Evolutionary conservation across 1,140 invertebrate genomes (phyloP).

Genomic region (Idris sp.): DNA sequence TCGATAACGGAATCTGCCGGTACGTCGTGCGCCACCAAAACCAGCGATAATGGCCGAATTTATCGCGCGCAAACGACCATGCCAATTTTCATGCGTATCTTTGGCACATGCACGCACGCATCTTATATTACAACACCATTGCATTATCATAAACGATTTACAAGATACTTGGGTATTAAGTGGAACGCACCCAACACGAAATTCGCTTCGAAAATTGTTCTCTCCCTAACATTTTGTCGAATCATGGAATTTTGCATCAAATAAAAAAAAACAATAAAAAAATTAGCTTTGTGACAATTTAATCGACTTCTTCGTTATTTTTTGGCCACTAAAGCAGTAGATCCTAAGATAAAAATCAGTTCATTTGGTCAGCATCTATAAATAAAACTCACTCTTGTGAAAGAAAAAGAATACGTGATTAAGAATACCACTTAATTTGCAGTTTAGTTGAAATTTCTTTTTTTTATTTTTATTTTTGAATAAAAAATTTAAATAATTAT

Average conservation of each 20-base stretch:
- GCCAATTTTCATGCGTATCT: constrained; percentile 44
- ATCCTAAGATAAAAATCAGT: too few species aligned
- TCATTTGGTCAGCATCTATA: too few species aligned
- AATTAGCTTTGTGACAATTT: constrained; percentile 23
- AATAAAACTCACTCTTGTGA: too few species aligned
- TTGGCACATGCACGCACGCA: constrained; percentile 18
- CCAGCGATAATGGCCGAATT: constrained; percentile 37
- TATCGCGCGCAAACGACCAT: constrained; percentile 33
- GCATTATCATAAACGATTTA: constrained; percentile 58
- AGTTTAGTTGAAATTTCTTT: too few species aligned
- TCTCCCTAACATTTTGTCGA: too few species aligned
- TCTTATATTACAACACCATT: constrained; percentile 26
- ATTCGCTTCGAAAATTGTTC: constrained; percentile 25
- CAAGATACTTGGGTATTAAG: constrained; percentile 51
- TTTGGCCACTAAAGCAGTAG: constrained; percentile 14
- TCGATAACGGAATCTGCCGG: constrained; percentile 53
- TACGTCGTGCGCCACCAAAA: constrained; percentile 27
- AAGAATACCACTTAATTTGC: too few species aligned
- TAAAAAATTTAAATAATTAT: too few species aligned
- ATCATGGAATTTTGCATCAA: too few species aligned
- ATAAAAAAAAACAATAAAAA: too few species aligned
- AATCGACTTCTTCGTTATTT: constrained; percentile 19
- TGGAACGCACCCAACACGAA: constrained; percentile 22
- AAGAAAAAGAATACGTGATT: too few species aligned
- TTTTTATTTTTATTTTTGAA: too few species aligned